Evolutionary conservation across 2,797 vertebrate genomes (phyloP).

Genomic region (Melanotaenia parkinsoni): DNA sequence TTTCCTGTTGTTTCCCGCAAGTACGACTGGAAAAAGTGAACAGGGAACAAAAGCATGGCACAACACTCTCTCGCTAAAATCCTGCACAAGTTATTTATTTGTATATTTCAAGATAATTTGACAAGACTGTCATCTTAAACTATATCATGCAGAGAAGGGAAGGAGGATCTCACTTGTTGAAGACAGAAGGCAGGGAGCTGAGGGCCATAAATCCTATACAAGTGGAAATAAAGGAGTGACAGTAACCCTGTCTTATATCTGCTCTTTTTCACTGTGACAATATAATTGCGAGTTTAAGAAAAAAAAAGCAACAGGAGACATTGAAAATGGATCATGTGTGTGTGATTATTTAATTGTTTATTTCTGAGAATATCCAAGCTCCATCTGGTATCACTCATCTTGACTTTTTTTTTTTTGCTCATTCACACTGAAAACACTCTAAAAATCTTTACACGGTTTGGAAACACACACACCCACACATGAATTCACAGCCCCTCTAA

Average conservation of each 20-base stretch:
- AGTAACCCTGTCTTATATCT: constrained; percentile 16
- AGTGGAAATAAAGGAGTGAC: constrained; percentile 19
- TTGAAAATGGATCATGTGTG: constrained; percentile 8
- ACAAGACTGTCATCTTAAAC: constrained; percentile 25
- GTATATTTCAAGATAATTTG: constrained; percentile 22
- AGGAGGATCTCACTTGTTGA: not conserved
- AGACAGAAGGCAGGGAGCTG: not conserved
- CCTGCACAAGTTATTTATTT: constrained; percentile 37
- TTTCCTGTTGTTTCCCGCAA: constrained; percentile 54
- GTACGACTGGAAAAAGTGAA: constrained; percentile 39
- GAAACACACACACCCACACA: not conserved
- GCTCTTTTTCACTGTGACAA: constrained; percentile 55
- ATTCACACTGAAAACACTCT: not conserved
- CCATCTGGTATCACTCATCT: constrained; percentile 54
- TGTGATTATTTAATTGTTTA: constrained; percentile 50
- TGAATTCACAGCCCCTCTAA: constrained; percentile 27
- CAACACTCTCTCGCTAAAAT: constrained; percentile 10
- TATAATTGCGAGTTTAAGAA: constrained; percentile 27
- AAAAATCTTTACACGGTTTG: constrained; percentile 19
- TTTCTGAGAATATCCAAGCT: constrained; percentile 40
- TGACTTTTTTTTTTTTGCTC: not conserved
- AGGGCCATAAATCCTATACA: constrained; percentile 14
- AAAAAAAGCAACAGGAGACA: constrained; percentile 10
- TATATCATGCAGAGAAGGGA: not conserved
- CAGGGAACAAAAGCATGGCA: constrained; percentile 42